Conservation (phyloP, 2,797 vertebrate species). For the Vultur gryphus region DNA sequence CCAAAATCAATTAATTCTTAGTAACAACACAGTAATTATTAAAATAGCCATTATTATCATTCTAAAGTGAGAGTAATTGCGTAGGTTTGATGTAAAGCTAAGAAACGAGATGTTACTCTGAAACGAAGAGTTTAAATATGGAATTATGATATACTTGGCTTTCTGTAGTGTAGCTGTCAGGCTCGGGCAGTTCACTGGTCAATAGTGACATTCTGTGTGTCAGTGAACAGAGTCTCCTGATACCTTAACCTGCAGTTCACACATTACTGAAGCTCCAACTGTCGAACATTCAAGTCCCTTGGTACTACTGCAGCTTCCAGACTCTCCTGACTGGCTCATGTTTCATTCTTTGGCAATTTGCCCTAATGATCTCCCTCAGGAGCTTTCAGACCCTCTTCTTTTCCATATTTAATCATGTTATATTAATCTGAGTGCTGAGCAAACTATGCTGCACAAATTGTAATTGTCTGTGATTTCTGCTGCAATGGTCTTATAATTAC, state of each 20-base stretch:
- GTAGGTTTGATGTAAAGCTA: constrained; percentile 35
- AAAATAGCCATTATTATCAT: constrained; percentile 44
- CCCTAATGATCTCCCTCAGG: constrained; percentile 98
- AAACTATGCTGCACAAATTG: constrained; percentile 64
- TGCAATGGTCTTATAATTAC: background rate
- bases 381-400: constrained; percentile 89
- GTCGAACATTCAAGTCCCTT: constrained; percentile 85
- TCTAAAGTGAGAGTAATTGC: constrained; percentile 9
- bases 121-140: constrained; percentile 58
- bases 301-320: constrained; percentile 86
- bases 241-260: constrained; percentile 83
- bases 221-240: constrained; percentile 85
- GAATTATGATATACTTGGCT: constrained; percentile 75
- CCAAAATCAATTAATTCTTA: constrained; percentile 33
- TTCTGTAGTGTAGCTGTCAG: constrained; percentile 74
- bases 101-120: constrained; percentile 58
- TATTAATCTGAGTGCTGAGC: constrained; percentile 89
- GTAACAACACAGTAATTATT: constrained; percentile 33
- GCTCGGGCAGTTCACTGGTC: constrained; percentile 84
- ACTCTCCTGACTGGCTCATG: constrained; percentile 95
- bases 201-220: constrained; percentile 92
- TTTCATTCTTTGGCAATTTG: constrained; percentile 99
- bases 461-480: constrained; percentile 15
- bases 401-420: constrained; percentile 95
- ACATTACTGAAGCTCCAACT: constrained; percentile 88